These are phyloP conservation scores for Eufriesea mexicana DNA, from an alignment of 1,140 invertebrate genomes.

Conservation along the genomic window DNA sequence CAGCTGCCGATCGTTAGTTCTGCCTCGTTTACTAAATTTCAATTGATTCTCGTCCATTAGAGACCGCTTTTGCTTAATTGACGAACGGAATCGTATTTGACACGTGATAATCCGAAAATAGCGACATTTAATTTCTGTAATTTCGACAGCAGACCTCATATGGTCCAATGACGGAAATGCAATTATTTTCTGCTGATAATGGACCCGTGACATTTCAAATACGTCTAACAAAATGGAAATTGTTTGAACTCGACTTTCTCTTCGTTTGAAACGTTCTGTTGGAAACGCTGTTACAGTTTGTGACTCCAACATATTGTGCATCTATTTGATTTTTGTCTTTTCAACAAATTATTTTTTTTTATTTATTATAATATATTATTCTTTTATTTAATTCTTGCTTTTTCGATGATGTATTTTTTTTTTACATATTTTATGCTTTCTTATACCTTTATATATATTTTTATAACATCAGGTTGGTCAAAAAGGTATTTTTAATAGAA, in stretches of 20 bases:
- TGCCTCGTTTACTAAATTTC: neutral
- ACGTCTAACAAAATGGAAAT: neutral
- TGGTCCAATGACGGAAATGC: neutral
- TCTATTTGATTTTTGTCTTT: no score
- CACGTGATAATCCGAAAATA: neutral
- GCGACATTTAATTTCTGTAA: neutral
- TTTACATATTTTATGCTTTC: no score
- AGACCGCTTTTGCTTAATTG: neutral
- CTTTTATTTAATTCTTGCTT: no score
- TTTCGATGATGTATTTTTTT: no score
- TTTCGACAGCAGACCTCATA: neutral
- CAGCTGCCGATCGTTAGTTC: slow-evolving; percentile 30
- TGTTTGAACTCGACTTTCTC: neutral
- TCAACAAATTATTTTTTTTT: no score
- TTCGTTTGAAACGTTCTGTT: neutral
- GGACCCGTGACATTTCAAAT: neutral
- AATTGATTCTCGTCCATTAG: neutral
- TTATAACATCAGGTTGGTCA: no score
- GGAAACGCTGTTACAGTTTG: neutral
- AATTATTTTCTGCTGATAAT: neutral
- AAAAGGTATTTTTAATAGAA: no score
- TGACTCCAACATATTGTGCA: neutral
- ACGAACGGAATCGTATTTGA: neutral
- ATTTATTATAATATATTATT: no score
- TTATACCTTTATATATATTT: no score